Evolutionary conservation across 2,113 vertebrate genomes (phyloP).

Genomic region (Chascanopsetta lugubris): DNA sequence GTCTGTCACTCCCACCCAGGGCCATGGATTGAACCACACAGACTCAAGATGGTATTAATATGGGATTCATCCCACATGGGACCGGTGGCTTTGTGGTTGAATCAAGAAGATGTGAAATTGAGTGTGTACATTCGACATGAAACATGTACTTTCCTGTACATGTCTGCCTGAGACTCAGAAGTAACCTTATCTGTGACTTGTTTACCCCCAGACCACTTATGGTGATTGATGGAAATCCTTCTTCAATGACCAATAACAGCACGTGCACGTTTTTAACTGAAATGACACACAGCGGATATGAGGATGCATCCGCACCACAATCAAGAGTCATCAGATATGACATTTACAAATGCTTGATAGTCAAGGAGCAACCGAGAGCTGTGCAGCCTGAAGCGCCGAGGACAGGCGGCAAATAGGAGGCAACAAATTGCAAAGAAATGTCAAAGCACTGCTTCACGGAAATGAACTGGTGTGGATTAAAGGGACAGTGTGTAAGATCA

Average conservation of each 20-base stretch:
- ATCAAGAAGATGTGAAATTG: too few species aligned
- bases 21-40: constrained; percentile 31
- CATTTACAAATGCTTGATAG: constrained; percentile 52
- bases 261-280: constrained; percentile 26
- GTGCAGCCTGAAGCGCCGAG: constrained; percentile 24
- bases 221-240: constrained; percentile 46
- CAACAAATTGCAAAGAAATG: constrained; percentile 1
- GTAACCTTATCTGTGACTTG: constrained; percentile 1
- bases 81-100: too few species aligned
- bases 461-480: not conserved
- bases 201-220: constrained; percentile 15
- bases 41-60: too few species aligned
- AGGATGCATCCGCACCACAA: constrained; percentile 38
- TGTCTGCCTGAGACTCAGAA: not conserved
- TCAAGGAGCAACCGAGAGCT: constrained; percentile 36
- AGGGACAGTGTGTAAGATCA: too few species aligned
- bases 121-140: not conserved
- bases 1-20: constrained; percentile 48
- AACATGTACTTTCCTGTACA: constrained; percentile 2
- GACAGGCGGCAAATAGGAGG: not conserved
- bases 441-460: not conserved
- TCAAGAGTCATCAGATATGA: constrained; percentile 61
- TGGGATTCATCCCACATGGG: too few species aligned
- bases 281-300: constrained; percentile 34
- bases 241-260: constrained; percentile 29